Evolutionary conservation across 2,888 invertebrate genomes (phyloP), one percentile per base, ranked within the genome.

Genomic region (Lymantria dispar): DNA sequence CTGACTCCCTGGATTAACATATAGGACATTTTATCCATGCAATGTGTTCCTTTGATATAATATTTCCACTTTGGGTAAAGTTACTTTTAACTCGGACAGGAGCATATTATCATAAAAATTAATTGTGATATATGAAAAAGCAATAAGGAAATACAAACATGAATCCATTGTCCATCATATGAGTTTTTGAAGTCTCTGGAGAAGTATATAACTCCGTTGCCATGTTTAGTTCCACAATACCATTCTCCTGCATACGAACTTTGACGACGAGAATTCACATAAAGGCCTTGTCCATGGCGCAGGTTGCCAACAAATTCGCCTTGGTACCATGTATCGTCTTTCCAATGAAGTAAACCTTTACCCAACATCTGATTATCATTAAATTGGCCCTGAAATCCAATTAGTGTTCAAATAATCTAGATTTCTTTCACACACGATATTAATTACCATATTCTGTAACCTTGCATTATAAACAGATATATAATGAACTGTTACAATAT

Each of bases 291-390:
- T 0, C 94, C 94, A 43, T 93, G 86, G 0, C 93, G 92, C 48
- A 92, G 67, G 51, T 94, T 93, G 0, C 89, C 85, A 12, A 68
- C 64, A 65, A 94, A 92, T n/a, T 92, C 87, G 0, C 94, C 94
- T 58, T 92, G 84, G 58, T 94, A 94, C 87, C 90, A 91, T 36
- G 90, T 89, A 52, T 92, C 83, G 62, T 93, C 91, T 50, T 92
- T 91, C 86, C 93, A 93, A 39, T 85, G 78, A 50, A 94, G 79
- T 12, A 63, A 67, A 7, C 94, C 94, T 67, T 83, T 87, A 5
- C 94, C 94, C 41, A 75, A 74, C 14, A 93, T 93, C 68, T 85
- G 82, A 56, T 94, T 94, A 36, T 91, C 72, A 62, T 85, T 77
- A 68, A 94, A 94, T 33, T 92, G 72, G 7, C 94, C 94, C 94